Evolutionary conservation across 2,113 vertebrate species (phyloP), one percentile per base, ranked within the genome.

Genomic region (Rutilus rutilus): DNA sequence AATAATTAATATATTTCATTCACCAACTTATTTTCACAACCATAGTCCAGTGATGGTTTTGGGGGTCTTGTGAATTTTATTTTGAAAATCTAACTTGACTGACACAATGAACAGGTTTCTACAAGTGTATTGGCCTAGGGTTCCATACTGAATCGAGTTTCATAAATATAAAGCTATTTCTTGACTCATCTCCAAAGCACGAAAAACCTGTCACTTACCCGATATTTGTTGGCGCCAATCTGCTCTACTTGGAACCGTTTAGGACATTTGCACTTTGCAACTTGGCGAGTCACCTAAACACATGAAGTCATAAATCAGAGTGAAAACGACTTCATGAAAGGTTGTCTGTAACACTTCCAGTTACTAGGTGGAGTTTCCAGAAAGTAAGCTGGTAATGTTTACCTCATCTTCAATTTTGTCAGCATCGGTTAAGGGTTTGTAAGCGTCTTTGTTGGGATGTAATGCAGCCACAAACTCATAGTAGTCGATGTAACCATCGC

Each of bases 391-490:
- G 14, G 5, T 9, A 52, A 73, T 3, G 10, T 6, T 83, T 92
- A 99, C 98, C 97, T 99, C 98, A 87, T 99, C 98, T 94, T 99
- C 98, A 85, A 99, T 99, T 95, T 99, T 99, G 93, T 99, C 98
- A 6, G 97, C 98, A 79, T 99, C 98, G 4, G 98, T 99, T 52
- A 99, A 88, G 17, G 98, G 98, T 85, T 99, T 99, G 91, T 99
- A 99, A 0, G 98, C 98, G 11, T 99, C 98, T 89, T 99, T 99
- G 93, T 99, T 99, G 42, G 98, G 98, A 93, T 99, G 98, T 67
- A 99, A 96, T 25, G 98, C 98, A 4, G 98, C 98, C 88, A 99
- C 97, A 93, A 99, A 99, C 91, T 99, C 98, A 0, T 99, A 99
- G 89, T 99, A 99, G 92, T 99, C 98, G 17, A 99, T 99, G 90